Conservation (phyloP, 2,113 vertebrate species). For the Pluvianellus socialis region DNA sequence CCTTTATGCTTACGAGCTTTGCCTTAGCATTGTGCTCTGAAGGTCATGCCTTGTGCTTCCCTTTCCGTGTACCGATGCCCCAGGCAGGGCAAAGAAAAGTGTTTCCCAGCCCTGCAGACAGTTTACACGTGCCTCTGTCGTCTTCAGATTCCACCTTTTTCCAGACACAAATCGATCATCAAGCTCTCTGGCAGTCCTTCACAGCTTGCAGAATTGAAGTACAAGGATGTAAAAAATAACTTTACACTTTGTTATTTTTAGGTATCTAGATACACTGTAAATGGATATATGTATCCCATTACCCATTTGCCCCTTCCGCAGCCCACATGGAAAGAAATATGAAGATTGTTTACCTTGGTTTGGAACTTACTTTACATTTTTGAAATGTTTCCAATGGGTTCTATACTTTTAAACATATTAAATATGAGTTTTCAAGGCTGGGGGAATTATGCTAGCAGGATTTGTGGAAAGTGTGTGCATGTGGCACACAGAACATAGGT, state of each 20-base stretch:
- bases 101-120: background rate
- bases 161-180: background rate
- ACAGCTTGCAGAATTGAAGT: background rate
- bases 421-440: background rate
- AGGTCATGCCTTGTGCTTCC: background rate
- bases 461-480: background rate
- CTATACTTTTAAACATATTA: background rate
- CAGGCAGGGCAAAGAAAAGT: background rate
- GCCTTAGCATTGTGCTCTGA: background rate
- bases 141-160: background rate
- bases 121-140: rapidly evolving
- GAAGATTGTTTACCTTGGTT: slow-evolving; percentile 9
- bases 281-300: background rate
- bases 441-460: background rate
- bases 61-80: rapidly evolving
- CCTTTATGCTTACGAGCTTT: background rate
- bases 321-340: background rate
- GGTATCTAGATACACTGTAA: background rate
- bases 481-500: background rate
- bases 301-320: background rate
- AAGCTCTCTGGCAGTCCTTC: background rate
- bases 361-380: background rate
- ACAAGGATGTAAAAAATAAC: background rate
- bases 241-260: background rate
- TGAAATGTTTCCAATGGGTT: background rate